Evolutionary conservation across 64 coral and sea anemone genomes (phyloP).

Genomic region (Stylophora pistillata): DNA sequence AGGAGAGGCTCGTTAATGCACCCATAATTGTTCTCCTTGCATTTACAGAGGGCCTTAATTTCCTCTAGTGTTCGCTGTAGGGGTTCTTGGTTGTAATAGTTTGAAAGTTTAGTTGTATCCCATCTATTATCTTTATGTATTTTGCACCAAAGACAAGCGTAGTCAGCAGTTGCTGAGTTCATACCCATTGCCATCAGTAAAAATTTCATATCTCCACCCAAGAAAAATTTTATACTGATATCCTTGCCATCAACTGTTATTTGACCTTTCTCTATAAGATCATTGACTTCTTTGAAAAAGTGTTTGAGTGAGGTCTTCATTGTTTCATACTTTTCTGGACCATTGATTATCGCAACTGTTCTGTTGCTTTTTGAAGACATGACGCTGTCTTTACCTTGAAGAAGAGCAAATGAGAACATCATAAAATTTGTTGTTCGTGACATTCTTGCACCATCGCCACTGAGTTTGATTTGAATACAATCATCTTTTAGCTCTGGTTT

Average conservation of each 20-base stretch:
- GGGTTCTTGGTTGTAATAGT: slow-evolving; percentile 23
- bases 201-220: slow-evolving; percentile 43
- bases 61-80: slow-evolving; percentile 7
- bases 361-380: slow-evolving; percentile 40
- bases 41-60: background rate
- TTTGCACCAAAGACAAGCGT: slow-evolving; percentile 40
- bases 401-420: slow-evolving; percentile 30
- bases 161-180: slow-evolving; percentile 18
- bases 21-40: slow-evolving; percentile 12
- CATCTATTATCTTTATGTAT: slow-evolving; percentile 25
- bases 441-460: slow-evolving; percentile 51
- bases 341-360: slow-evolving; percentile 39
- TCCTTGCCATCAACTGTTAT: slow-evolving; percentile 37
- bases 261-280: background rate
- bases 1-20: slow-evolving; percentile 28
- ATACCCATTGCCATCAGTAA: slow-evolving; percentile 17
- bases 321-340: slow-evolving; percentile 42
- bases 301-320: background rate
- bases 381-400: slow-evolving; percentile 15
- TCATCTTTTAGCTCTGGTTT: slow-evolving; percentile 12
- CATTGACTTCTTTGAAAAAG: slow-evolving; percentile 52
- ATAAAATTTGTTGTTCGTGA: slow-evolving; percentile 56
- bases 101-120: slow-evolving; percentile 10
- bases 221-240: slow-evolving; percentile 27
- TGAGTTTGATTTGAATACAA: slow-evolving; percentile 7